Base-by-base conservation (phyloP, 2,888 invertebrate genomes). In the Macaria notata region DNA sequence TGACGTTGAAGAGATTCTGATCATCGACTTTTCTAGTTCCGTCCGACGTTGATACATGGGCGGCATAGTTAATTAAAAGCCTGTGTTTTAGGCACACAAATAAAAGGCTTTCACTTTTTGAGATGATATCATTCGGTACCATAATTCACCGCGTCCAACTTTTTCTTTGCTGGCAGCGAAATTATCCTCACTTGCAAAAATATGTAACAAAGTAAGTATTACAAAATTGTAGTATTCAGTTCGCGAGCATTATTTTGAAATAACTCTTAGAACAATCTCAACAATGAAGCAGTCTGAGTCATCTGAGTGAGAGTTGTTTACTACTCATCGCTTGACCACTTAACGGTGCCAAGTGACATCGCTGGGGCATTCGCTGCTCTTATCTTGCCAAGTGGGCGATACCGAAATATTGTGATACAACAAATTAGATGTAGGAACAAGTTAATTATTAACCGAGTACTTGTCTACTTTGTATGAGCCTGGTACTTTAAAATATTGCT, bases 301-400 rank as follows among this genome's bases (percentile, higher is more conserved):
- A 62, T 60, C 52, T 49, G 42, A 62, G 67, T 61, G 66, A 67
- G 65, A 67, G 61, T 65, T 62, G 64, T 65, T 63, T 65, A 59
- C 56, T 47, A 54, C 52, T 55, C 51, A 55, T 49, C 54, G 59
- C 48, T 63, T 55, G 59, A 57, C 55, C 58, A 62, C 56, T 62
- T 64, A 58, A 46, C 49, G 60, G 56, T 56, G 65, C 56, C 55
- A 52, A 61, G 56, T 55, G 63, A 56, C 64, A 61, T 63, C 56
- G 55, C 46, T 46, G 49, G 52, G 59, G 57, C 60, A 56, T 60
- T 61, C 58, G 47, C 54, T 57, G 54, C 41, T 58, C 45, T 54
- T 63, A 59, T 59, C 60, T 55, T 54, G 43, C 47, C 49, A 53
- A 57, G 48, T 43, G 43, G 43, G 38, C 46, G 46, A 36, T 59